Conservation (phyloP, 1,140 invertebrate genomes). For the Aphis craccivora region DNA sequence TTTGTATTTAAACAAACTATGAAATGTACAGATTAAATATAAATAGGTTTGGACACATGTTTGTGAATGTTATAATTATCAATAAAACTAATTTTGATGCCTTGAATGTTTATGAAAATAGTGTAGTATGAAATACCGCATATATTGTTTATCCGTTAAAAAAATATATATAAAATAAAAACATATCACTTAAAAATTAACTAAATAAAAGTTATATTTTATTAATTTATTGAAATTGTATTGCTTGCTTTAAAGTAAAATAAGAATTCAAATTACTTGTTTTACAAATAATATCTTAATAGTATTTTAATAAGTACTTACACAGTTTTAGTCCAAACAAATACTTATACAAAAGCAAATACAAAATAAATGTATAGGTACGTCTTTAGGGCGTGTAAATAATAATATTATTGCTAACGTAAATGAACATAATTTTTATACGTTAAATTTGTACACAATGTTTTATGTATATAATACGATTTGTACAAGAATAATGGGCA, state of each 20-base stretch:
- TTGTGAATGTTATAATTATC: background rate
- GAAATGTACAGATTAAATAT: background rate
- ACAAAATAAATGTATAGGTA: background rate
- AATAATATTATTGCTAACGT: background rate
- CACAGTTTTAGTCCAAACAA: background rate
- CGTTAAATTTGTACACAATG: background rate
- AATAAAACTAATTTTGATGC: background rate
- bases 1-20: background rate
- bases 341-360: background rate
- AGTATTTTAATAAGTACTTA: background rate
- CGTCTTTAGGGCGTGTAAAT: background rate
- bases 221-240: background rate
- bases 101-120: background rate
- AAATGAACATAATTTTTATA: background rate
- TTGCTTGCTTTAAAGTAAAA: background rate
- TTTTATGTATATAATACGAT: background rate
- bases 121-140: background rate
- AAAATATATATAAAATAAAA: background rate
- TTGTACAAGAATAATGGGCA: background rate
- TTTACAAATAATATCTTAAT: background rate
- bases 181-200: background rate
- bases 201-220: background rate
- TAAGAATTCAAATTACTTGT: background rate
- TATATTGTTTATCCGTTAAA: background rate
- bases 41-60: background rate